Evolutionary conservation across 2,113 vertebrate species (phyloP).

Genomic region (Ondatra zibethicus): DNA sequence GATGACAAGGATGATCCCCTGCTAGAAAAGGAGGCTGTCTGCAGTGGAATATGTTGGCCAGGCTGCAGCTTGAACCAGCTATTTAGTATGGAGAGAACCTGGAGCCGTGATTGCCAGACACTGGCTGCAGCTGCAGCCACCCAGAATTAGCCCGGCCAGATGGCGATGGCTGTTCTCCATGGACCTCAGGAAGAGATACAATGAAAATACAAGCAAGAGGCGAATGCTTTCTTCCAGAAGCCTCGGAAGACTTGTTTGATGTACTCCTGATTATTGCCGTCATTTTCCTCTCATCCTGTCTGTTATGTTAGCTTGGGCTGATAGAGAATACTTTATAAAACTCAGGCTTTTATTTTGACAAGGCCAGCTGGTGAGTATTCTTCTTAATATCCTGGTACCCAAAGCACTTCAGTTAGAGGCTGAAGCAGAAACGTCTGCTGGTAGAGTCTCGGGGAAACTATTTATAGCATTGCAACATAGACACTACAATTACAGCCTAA

Average conservation of each 20-base stretch:
- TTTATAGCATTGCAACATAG: constrained; percentile 55
- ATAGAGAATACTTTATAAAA: constrained; percentile 13
- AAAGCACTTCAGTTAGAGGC: constrained; percentile 17
- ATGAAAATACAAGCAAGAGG: constrained; percentile 70
- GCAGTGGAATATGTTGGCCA: constrained; percentile 80
- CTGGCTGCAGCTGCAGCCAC: constrained; percentile 87
- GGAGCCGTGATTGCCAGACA: constrained; percentile 85
- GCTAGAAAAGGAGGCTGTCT: constrained; percentile 55
- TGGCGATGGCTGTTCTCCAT: constrained; percentile 88
- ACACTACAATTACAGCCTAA: constrained; percentile 42
- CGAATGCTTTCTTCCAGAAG: background rate
- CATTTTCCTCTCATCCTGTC: background rate
- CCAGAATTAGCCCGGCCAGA: constrained; percentile 88
- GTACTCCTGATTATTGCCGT: background rate
- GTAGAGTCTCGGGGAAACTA: constrained; percentile 22
- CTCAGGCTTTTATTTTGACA: background rate
- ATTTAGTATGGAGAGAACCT: constrained; percentile 86
- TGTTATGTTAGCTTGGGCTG: background rate
- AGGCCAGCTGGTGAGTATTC: background rate
- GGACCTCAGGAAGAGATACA: constrained; percentile 76
- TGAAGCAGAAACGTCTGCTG: background rate
- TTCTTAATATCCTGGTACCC: background rate
- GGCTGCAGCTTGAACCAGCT: constrained; percentile 82
- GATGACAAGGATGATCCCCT: constrained; percentile 58
- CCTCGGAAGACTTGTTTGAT: background rate